Base-by-base conservation (phyloP, 2,888 invertebrate species). In the Steromphala cineraria region DNA sequence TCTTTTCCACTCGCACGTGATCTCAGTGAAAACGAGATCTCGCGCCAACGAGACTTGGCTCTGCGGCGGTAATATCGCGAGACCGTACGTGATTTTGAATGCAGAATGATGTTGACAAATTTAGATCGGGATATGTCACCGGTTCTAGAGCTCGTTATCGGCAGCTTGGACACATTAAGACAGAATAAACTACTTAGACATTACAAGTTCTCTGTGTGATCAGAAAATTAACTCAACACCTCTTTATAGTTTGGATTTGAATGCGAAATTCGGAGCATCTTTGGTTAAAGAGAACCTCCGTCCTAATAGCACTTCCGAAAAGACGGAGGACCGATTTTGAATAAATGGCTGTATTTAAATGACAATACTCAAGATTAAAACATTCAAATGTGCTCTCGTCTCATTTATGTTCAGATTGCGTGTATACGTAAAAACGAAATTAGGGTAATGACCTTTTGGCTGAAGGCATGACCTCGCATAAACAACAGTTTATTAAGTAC, bases 11-110 rank as follows among this genome's bases (percentile, higher is more conserved):
- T 24, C 24, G 53, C 55, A 53, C 53, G 76, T 53, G 76, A 53
- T 40, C 76, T 4, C 28, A 76, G 55, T 76, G 76, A 76, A 53
- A 71, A 36, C 71, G 19, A 36, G 19, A 36, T 71, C 71, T 71
- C 71, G 71, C 71, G 40, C 71, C 71, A 71, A 71, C 71, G 71
- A 71, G 71, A 36, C 40, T 71, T 71, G n/a, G 36, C 19, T 19
- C 36, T 71, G 40, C 36, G 10, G 31, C 71, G 71, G 36, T 71
- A 71, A n/a, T 71, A 36, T 40, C 40, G 71, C 71, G 71, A 71
- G 19, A 71, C 71, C 36, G 71, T 71, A 71, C 71, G 71, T 71
- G 71, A 71, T 71, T 71, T 71, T 71, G 71, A 71, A 71, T 71
- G 71, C 71, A n/a, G 36, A 31, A 71, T 71, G 71, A 36, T 71